Evolutionary conservation across 2,888 invertebrate species (phyloP), one percentile per base, ranked within the genome.

Genomic region (Globia sparganii): DNA sequence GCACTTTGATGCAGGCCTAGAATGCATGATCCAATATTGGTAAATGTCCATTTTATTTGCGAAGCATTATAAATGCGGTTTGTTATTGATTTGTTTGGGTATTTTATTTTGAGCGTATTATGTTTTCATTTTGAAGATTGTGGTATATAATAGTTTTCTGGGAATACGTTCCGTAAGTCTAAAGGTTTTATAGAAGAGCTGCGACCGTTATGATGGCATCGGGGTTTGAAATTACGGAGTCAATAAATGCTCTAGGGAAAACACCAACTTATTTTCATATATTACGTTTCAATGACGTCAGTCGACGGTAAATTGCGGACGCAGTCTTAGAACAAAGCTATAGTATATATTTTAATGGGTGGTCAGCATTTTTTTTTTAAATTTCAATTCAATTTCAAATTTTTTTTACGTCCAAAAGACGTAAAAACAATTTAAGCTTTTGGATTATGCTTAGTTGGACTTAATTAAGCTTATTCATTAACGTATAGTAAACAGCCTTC

Each of bases 1-100:
- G 21, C n/a, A 65, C 31, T 82, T 68, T 59, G 18, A 66, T 59
- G 18, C 25, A n/a, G n/a, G 53, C 43, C 25, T 71, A 40, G 34
- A 37, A 25, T 43, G 34, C 61, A 65, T 72, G 58, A 72, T 69
- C 46, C 43, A 80, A 69, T 72, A 69, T 69, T 66, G 61, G 61
- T 40, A 34, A 58, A 61, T 6, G 56, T 1, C 31, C 25, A 9
- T 71, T 31, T 66, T 82, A 49, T 82, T 82, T 83, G 71, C 75
- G 9, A 34, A 72, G 64, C 75, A 75, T 69, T 68, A n/a, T 5
- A 15, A 46, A 72, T 72, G 68, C 72, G 37, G 66, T 58, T 68
- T 62, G 43, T 43, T 13, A 59, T 70, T 62, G 68, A 83, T 61
- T 83, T 61, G 1, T 4, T n/a, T 37, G 11, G 15, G 8, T 61